Evolutionary conservation across 2,797 vertebrate genomes (phyloP).

Genomic region (Erpetoichthys calabaricus): DNA sequence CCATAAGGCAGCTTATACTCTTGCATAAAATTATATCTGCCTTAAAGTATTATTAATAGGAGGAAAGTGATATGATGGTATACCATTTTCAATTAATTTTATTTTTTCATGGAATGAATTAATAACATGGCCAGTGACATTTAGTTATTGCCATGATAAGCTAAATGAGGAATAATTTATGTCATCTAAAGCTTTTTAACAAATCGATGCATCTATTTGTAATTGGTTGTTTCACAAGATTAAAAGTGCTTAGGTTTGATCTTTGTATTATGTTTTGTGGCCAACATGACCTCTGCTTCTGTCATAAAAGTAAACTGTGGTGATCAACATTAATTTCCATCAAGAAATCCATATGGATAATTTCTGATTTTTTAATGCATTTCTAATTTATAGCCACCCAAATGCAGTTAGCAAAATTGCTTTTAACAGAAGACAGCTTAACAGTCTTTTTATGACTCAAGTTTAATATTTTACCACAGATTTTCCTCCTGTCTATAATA

Average conservation of each 20-base stretch:
- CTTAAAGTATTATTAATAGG: slow-evolving; percentile 19
- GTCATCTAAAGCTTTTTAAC: slow-evolving; percentile 98
- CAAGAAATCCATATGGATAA: slow-evolving; percentile 88
- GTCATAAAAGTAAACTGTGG: slow-evolving; percentile 59
- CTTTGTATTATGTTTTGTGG: slow-evolving; percentile 80
- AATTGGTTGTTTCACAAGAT: slow-evolving; percentile 99
- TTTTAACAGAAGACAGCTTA: slow-evolving; percentile 92
- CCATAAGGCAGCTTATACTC: too few species aligned
- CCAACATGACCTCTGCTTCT: slow-evolving; percentile 72
- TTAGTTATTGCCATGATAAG: slow-evolving; percentile 86
- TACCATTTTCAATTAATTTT: slow-evolving; percentile 57
- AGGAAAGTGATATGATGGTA: slow-evolving; percentile 22
- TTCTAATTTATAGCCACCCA: slow-evolving; percentile 94
- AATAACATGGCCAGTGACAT: slow-evolving; percentile 78
- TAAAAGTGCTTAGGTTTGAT: slow-evolving; percentile 95
- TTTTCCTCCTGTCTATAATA: too few species aligned
- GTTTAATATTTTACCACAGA: slow-evolving; percentile 74
- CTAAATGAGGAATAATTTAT: slow-evolving; percentile 97
- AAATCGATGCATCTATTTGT: slow-evolving; percentile 99
- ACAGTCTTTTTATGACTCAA: slow-evolving; percentile 85
- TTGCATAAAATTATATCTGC: slow-evolving; percentile 4
- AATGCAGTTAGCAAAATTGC: slow-evolving; percentile 98
- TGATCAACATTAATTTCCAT: slow-evolving; percentile 77
- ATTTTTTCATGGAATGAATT: slow-evolving; percentile 75
- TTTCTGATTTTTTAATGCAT: slow-evolving; percentile 95